Evolutionary conservation across 2,113 vertebrate species (phyloP).

Genomic region (Cryptotis parvus): DNA sequence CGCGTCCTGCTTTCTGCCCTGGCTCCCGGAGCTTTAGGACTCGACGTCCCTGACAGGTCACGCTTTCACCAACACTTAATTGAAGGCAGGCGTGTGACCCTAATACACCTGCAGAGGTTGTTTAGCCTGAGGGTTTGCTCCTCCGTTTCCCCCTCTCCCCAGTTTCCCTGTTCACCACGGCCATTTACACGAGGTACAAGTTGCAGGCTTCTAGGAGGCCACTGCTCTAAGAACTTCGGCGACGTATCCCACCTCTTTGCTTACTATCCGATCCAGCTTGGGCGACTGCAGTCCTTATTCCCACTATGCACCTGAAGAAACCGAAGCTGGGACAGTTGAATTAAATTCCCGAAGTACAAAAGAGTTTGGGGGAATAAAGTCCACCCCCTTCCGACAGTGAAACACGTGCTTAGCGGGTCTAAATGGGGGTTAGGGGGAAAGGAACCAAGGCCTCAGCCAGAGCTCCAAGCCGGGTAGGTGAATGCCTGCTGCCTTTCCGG

Average conservation of each 20-base stretch:
- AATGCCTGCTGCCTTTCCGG: fast-evolving
- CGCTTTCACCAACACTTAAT: not conserved
- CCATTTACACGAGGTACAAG: too few species aligned
- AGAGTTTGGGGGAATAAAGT: fast-evolving
- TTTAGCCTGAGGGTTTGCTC: not conserved
- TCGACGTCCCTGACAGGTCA: not conserved
- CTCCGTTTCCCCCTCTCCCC: too few species aligned
- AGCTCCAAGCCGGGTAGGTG: not conserved
- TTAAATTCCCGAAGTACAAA: fast-evolving
- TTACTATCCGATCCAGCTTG: not conserved
- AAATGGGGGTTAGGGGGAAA: not conserved
- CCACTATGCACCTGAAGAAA: not conserved
- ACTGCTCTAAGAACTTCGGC: not conserved
- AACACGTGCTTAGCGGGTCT: not conserved
- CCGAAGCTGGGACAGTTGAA: not conserved
- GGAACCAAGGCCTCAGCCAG: not conserved
- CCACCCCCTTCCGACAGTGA: fast-evolving
- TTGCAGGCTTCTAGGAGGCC: too few species aligned
- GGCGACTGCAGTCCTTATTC: not conserved
- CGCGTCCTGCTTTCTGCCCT: not conserved
- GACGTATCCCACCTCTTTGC: not conserved
- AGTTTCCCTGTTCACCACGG: too few species aligned
- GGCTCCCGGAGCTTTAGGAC: not conserved
- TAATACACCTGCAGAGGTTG: not conserved
- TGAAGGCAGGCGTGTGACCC: not conserved